Percentiles rank a stretch among this genome's conserved stretches.
phyloP scores from a whole-genome alignment of 2,113 vertebrate species.

The Muscicapa adusta region DNA sequence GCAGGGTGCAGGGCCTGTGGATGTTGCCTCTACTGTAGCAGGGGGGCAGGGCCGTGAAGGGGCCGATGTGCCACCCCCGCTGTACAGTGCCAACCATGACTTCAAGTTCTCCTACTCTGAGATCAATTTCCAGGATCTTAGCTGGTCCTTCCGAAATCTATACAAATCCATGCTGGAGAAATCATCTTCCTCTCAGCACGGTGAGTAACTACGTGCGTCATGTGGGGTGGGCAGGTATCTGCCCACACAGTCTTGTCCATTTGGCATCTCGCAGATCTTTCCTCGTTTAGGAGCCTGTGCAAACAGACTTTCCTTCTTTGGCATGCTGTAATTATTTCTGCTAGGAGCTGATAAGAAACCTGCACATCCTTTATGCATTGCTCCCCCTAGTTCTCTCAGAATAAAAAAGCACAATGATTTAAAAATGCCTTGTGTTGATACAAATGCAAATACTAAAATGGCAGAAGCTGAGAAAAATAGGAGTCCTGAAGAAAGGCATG shows the following conservation, averaged over 20 bases:
- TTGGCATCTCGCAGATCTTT: neutral
- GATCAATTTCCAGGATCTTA: conserved; percentile 90
- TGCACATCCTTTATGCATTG: neutral
- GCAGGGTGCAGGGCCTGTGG: conserved; percentile 71
- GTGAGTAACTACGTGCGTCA: conserved; percentile 64
- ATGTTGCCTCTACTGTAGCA: conserved; percentile 63
- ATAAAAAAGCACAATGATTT: conserved; percentile 2
- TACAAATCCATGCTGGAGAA: conserved; percentile 91
- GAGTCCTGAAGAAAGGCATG: neutral
- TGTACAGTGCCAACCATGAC: conserved; percentile 79
- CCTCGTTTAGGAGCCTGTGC: neutral
- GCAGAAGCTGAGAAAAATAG: neutral
- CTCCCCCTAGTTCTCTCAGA: neutral
- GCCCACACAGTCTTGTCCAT: conserved; percentile 18
- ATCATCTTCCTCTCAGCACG: conserved; percentile 84
- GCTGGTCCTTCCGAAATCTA: conserved; percentile 92
- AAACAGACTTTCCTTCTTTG: conserved; percentile 37
- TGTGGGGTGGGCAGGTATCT: conserved; percentile 34
- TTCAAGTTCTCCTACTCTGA: conserved; percentile 93
- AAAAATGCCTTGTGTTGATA: conserved; percentile 1
- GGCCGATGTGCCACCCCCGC: conserved; percentile 73
- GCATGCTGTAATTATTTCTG: conserved; percentile 35
- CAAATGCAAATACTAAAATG: neutral
- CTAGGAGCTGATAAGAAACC: conserved; percentile 15
- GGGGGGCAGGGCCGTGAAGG: conserved; percentile 73